A percentile compares a stretch with the other conserved stretches of the same genome.
Evolutionary conservation across 64 coral and sea anemone species (phyloP).

Genomic region (Trachythela sp.): DNA sequence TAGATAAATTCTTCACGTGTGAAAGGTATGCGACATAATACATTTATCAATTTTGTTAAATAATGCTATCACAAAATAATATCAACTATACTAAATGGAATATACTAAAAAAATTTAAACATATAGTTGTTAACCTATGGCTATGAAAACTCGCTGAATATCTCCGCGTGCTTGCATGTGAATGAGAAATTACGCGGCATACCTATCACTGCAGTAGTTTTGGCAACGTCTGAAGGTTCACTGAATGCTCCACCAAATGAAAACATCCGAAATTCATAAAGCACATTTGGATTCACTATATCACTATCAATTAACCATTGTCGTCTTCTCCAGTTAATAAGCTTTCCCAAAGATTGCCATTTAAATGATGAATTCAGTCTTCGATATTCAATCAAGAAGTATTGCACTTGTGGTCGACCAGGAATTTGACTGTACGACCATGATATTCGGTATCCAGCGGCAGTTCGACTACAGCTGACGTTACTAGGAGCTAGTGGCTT

Average conservation of each 20-base stretch:
- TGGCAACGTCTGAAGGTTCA: slow-evolving; percentile 65
- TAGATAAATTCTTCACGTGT: no score
- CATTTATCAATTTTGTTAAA: no score
- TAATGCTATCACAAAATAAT: no score
- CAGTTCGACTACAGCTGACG: slow-evolving; percentile 72
- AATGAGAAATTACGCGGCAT: neutral
- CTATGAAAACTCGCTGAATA: no score
- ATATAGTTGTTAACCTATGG: no score
- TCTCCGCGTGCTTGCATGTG: no score
- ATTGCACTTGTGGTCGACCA: slow-evolving; percentile 59
- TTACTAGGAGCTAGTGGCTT: slow-evolving; percentile 69
- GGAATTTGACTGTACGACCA: slow-evolving; percentile 67
- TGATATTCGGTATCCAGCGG: slow-evolving; percentile 60
- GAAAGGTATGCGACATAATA: no score
- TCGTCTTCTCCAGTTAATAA: slow-evolving; percentile 27
- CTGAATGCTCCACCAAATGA: slow-evolving; percentile 57
- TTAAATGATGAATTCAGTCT: slow-evolving; percentile 42
- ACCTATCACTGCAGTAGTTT: neutral
- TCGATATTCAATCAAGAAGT: slow-evolving; percentile 66
- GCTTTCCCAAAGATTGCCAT: slow-evolving; percentile 47
- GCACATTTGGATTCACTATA: slow-evolving; percentile 47
- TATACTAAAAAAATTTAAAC: no score
- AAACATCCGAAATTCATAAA: slow-evolving; percentile 82
- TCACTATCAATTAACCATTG: slow-evolving; percentile 58
- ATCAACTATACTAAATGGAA: no score